phyloP scores from a whole-genome alignment of 2,888 invertebrate species.

The Ophion ellenae region DNA sequence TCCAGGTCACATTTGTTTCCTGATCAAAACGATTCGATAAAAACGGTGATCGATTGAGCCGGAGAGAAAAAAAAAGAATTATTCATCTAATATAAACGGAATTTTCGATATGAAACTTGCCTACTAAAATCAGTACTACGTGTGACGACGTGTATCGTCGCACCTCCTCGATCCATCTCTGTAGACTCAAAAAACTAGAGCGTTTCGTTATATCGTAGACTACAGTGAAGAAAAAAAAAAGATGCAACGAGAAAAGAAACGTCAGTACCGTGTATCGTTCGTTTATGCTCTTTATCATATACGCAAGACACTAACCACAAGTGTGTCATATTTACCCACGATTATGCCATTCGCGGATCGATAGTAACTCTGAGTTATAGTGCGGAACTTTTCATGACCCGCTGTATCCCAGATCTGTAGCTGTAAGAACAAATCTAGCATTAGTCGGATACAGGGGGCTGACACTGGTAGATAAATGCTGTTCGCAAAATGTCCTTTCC shows the following conservation, averaged over 20 bases:
- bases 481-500: too few relatives aligned
- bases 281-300: slow-evolving; percentile 27
- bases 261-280: slow-evolving; percentile 56
- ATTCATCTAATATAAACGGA: too few relatives aligned
- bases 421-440: slow-evolving; percentile 84
- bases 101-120: slow-evolving; percentile 83
- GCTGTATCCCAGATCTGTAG: slow-evolving; percentile 99
- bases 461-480: too few relatives aligned
- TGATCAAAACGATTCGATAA: slow-evolving; percentile 73
- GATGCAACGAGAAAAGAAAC: slow-evolving; percentile 53
- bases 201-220: slow-evolving; percentile 98
- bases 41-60: background rate
- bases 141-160: slow-evolving; percentile 96
- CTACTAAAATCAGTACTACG: slow-evolving; percentile 95
- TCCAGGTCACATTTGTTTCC: slow-evolving; percentile 95
- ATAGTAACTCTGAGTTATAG: slow-evolving; percentile 98
- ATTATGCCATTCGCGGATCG: slow-evolving; percentile 98
- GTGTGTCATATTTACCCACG: slow-evolving; percentile 86
- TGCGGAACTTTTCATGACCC: slow-evolving; percentile 97
- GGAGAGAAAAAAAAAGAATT: background rate
- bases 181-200: slow-evolving; percentile 94
- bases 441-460: too few relatives aligned
- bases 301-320: slow-evolving; percentile 49
- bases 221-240: slow-evolving; percentile 80
- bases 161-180: slow-evolving; percentile 98